Evolutionary conservation across 2,113 vertebrate species (phyloP).

Genomic region (Protobothrops mucrosquamatus): DNA sequence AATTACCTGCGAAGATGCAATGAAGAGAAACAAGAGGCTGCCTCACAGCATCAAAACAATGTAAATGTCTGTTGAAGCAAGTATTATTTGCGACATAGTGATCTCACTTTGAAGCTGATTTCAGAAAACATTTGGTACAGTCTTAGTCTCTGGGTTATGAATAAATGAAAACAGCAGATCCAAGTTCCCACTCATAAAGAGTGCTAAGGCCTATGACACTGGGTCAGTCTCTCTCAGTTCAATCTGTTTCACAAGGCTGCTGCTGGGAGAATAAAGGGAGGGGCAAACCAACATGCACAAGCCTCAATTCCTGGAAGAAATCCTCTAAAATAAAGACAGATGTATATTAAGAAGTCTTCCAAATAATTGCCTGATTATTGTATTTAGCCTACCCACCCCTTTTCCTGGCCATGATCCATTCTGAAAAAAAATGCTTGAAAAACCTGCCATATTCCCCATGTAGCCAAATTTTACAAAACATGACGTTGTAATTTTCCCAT

Average conservation of each 20-base stretch:
- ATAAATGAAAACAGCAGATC: background rate
- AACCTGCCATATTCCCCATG: background rate
- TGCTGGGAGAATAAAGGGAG: background rate
- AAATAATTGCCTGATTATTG: background rate
- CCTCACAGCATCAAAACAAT: background rate
- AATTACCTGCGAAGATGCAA: background rate
- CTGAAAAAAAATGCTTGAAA: background rate
- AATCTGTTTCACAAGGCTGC: background rate
- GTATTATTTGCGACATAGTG: background rate
- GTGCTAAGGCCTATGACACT: background rate
- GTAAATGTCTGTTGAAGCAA: background rate
- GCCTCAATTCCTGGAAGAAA: background rate
- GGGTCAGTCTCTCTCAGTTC: background rate
- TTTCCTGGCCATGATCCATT: background rate
- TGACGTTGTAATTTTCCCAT: background rate
- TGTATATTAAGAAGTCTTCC: background rate
- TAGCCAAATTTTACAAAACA: background rate
- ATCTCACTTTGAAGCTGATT: background rate
- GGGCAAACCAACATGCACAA: background rate
- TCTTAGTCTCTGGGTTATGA: background rate
- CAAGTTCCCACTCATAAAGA: background rate
- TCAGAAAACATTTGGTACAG: background rate
- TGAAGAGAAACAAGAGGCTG: background rate
- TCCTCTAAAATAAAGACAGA: background rate
- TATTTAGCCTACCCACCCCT: background rate